Evolutionary conservation across 2,888 invertebrate species (phyloP), one percentile per base, ranked within the genome.

Genomic region (Hirtodrosophila histrioides): DNA sequence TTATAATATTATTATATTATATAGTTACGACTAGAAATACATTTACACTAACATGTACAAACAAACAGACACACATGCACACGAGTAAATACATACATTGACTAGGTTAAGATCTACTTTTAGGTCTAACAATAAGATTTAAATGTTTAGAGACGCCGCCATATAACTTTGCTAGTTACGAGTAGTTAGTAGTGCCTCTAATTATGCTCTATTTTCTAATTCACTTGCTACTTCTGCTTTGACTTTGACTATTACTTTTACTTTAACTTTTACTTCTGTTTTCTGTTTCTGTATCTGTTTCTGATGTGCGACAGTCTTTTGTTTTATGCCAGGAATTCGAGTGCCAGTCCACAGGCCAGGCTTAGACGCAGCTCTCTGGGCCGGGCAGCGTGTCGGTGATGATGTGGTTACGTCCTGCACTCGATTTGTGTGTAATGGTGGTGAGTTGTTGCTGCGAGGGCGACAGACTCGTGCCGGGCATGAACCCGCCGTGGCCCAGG

Each of bases 341-440:
- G 41, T 41, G 44, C 41, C 37, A 49, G 40, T 48, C 44, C 39
- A n/a, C 17, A 43, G 12, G 12, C 46, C 41, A 36, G 33, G 66
- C 74, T 94, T 94, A 97, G 90, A 97, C 97, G 92, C 97, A 97
- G 93, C 96, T 97, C 91, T 97, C 97, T 40, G 96, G 97, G 66
- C 97, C 97, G 31, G 97, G 97, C 91, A 97, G 94, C 79, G 96
- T 95, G 91, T 96, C 96, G 51, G 96, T 95, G 86, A 97, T 94
- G 62, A 96, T 96, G 89, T 95, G 95, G 91, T 95, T 95, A 92
- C 91, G 90, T 74, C 95, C 94, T 91, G 94, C 92, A 61, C 89
- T 89, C 63, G 90, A 86, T 90, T 91, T 91, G 76, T 90, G 90
- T 84, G 90, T 89, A 62, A 90, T 89, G 69, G 88, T 70, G 60